phyloP scores from a whole-genome alignment of 2,888 invertebrate species.

The Scelioninae gen. 1 region DNA sequence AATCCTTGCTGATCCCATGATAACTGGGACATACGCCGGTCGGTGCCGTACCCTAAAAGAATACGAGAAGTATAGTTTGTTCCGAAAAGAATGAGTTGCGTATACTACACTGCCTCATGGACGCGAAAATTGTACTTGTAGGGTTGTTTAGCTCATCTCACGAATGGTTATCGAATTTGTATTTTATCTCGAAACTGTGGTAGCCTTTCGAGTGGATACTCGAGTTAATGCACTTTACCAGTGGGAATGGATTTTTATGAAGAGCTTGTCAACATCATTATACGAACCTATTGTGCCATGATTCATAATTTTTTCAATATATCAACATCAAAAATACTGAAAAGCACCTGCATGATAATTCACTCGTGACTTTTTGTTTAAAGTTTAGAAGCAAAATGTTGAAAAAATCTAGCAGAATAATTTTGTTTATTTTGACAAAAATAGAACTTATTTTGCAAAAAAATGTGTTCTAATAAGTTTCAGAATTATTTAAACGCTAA shows the following conservation, averaged over 20 bases:
- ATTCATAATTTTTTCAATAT: conserved; percentile 67
- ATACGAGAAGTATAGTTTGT: conserved; percentile 73
- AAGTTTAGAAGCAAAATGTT: no score
- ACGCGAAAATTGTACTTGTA: no score
- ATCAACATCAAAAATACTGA: conserved; percentile 53
- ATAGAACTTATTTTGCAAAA: no score
- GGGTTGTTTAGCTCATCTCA: not conserved
- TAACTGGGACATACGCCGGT: conserved; percentile 80
- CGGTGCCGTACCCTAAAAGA: conserved; percentile 62
- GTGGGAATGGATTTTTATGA: conserved; percentile 73
- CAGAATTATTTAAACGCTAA: no score
- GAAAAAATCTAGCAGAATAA: no score
- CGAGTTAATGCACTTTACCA: conserved; percentile 70
- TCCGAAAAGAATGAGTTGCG: conserved; percentile 79
- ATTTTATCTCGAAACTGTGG: conserved; percentile 76
- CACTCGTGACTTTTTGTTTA: no score
- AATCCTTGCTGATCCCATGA: conserved; percentile 80
- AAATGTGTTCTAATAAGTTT: no score
- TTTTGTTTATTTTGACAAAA: no score
- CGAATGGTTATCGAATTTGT: conserved; percentile 74
- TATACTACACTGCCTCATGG: no score
- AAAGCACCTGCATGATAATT: no score
- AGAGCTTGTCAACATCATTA: conserved; percentile 68
- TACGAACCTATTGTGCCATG: conserved; percentile 56
- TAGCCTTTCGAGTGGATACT: no score